Conservation (phyloP, 30 jellyfish, hydroid and myxozoan genomes). For the Aurelia coerulea region DNA sequence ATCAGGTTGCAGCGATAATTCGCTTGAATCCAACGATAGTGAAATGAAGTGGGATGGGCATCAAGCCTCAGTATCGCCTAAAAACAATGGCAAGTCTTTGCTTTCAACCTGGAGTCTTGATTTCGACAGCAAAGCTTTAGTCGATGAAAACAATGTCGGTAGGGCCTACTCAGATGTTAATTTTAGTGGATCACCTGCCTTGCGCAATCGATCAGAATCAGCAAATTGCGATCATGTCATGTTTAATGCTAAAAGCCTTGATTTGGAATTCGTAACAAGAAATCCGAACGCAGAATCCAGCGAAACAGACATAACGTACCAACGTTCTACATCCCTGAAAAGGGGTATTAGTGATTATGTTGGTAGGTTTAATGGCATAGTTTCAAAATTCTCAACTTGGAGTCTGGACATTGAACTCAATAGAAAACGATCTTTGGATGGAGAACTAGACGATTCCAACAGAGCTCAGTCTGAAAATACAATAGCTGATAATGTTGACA, state of each 20-base stretch:
- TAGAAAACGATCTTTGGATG: slow-evolving; percentile 48
- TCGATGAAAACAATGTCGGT: slow-evolving; percentile 34
- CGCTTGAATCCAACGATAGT: slow-evolving; percentile 14
- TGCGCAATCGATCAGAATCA: slow-evolving; percentile 15
- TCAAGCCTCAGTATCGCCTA: neutral
- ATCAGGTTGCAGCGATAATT: slow-evolving; percentile 45
- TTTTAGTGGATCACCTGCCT: slow-evolving; percentile 54
- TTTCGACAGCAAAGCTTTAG: slow-evolving; percentile 6
- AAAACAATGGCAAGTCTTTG: slow-evolving; percentile 1
- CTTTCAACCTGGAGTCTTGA: slow-evolving; percentile 73
- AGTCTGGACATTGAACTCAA: slow-evolving; percentile 58
- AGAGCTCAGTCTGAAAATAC: slow-evolving; percentile 61
- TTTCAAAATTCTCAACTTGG: slow-evolving; percentile 73
- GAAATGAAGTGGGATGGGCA: slow-evolving; percentile 65
- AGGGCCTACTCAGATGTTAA: slow-evolving; percentile 56
- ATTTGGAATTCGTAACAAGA: slow-evolving; percentile 41
- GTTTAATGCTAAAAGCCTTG: slow-evolving; percentile 64
- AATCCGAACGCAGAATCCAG: slow-evolving; percentile 3
- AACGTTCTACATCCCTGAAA: slow-evolving; percentile 10
- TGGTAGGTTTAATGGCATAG: slow-evolving; percentile 65
- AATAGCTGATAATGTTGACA: slow-evolving; percentile 12
- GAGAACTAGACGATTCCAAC: slow-evolving; percentile 35
- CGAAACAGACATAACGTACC: slow-evolving; percentile 2
- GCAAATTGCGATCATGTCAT: slow-evolving; percentile 32
- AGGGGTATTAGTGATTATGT: slow-evolving; percentile 58